Evolutionary conservation across 2,113 vertebrate genomes (phyloP).

Genomic region (Alethe castanea): DNA sequence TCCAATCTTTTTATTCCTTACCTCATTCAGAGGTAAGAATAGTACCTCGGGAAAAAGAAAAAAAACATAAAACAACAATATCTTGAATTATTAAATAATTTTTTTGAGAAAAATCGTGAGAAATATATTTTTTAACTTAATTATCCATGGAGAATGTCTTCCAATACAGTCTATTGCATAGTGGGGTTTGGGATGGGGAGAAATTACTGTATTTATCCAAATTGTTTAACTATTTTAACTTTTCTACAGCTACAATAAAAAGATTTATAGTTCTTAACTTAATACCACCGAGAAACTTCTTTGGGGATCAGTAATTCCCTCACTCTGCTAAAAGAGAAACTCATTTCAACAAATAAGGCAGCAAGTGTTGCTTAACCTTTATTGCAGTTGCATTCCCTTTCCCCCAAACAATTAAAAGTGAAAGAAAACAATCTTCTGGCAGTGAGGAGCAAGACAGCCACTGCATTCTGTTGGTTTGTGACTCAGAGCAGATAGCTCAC

Average conservation of each 20-base stretch:
- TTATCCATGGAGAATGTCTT: neutral
- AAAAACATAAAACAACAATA: neutral
- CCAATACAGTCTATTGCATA: neutral
- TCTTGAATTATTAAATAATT: neutral
- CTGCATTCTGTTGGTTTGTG: neutral
- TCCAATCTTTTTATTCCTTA: neutral
- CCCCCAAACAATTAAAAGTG: conserved; percentile 8
- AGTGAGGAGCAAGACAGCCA: neutral
- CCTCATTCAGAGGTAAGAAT: neutral
- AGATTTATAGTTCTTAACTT: neutral
- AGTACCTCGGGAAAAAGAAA: neutral
- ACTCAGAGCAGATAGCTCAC: neutral
- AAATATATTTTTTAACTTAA: neutral
- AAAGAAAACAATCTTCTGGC: neutral
- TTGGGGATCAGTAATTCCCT: neutral
- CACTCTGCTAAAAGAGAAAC: neutral
- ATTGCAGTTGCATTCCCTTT: conserved; percentile 2
- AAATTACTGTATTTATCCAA: neutral
- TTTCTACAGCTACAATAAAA: neutral
- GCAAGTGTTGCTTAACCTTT: neutral
- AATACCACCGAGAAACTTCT: neutral
- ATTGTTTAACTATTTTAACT: neutral
- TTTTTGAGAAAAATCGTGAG: neutral
- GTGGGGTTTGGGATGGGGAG: neutral
- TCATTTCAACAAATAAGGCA: neutral